phyloP scores from a whole-genome alignment of 2,797 vertebrate species.

The Delichon dasypus region DNA sequence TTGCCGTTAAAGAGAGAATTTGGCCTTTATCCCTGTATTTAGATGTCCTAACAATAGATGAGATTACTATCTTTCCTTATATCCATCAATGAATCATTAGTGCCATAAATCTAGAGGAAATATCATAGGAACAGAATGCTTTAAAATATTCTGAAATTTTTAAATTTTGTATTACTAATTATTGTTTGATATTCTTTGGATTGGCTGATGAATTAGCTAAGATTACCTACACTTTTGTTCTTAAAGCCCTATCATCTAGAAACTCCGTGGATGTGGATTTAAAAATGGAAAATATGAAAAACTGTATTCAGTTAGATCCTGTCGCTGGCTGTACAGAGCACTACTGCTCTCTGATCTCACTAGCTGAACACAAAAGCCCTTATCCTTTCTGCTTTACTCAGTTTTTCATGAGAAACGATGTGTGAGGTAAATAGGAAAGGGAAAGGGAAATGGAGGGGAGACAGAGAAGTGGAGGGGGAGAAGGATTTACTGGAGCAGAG shows the following conservation, averaged over 20 bases:
- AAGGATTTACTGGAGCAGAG: not conserved
- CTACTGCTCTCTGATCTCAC: conserved; percentile 25
- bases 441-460: not conserved
- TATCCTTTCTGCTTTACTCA: conserved; percentile 4
- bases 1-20: not conserved
- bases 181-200: not conserved
- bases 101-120: not conserved
- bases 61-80: not conserved
- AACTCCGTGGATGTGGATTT: not conserved
- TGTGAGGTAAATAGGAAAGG: conserved; percentile 38
- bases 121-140: not conserved
- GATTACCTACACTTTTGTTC: not conserved
- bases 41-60: not conserved
- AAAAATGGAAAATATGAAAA: conserved; percentile 48
- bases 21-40: not conserved
- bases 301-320: not conserved
- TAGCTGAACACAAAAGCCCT: conserved; percentile 31
- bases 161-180: not conserved
- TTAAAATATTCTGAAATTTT: not conserved
- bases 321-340: not conserved
- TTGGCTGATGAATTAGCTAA: not conserved
- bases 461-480: not conserved
- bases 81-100: not conserved
- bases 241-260: not conserved
- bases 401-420: not conserved